Evolutionary conservation across 2,888 invertebrate species (phyloP), one percentile per base, ranked within the genome.

Genomic region (Lissocephala sabroskyi): DNA sequence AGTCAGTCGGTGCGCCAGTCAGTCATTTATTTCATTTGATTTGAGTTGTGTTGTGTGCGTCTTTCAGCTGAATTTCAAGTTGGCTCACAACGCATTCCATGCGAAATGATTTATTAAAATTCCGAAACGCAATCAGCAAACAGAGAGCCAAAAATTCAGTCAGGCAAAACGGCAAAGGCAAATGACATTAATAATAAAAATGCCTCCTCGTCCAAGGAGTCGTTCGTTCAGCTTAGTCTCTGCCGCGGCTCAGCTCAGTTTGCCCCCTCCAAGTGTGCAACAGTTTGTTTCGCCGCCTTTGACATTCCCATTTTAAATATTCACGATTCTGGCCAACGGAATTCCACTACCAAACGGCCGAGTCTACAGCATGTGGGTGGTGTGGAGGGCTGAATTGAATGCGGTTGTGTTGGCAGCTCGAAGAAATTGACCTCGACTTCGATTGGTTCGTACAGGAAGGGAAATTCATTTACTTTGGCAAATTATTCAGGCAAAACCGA

Each of bases 21-120:
- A 74, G 57, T 66, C 61, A 66, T 65, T 75, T 64, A 75, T 71
- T 78, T 66, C 61, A 56, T 65, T 75, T 61, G 52, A 71, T 62
- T 61, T 45, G 48, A 58, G 37, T 57, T 52, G 52, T 44, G 30
- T 14, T 3, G 14, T 36, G 26, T 28, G 10, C 11, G 18, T 19
- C 18, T 42, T 10, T 39, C 23, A 23, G 23, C 7, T 23, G 7
- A 23, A 23, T 23, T 23, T 7, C 23, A 5, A 23, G 4, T 5
- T 28, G 9, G 41, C 28, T 41, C 53, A 46, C 50, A 74, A 52
- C 58, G 63, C 63, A 70, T 70, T 58, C 60, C 75, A 59, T 55
- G 54, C 53, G 55, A 58, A 73, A 78, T 78, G 79, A 76, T 73
- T 73, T 73, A 73, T 73, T 73, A 65, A 78, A 73, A 78, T 73